Evolutionary conservation across 2,797 vertebrate species (phyloP).

Genomic region (Otolemur crassicaudatus): DNA sequence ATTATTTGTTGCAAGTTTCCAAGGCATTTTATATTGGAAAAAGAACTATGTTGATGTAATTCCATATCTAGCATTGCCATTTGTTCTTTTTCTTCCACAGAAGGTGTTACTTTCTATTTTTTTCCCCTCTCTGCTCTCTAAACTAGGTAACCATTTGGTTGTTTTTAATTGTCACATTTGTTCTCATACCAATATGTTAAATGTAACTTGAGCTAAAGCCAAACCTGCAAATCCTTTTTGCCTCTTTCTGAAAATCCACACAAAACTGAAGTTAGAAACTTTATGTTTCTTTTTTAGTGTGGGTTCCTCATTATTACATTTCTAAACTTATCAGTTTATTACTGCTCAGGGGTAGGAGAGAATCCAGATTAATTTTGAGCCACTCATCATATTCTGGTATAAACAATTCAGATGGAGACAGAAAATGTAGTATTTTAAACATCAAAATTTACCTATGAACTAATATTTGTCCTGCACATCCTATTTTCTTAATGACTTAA

Average conservation of each 20-base stretch:
- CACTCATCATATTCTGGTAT: conserved; percentile 13
- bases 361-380: not conserved
- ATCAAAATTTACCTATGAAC: conserved; percentile 11
- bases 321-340: conserved; percentile 39
- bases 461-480: conserved; percentile 8
- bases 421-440: not conserved
- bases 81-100: conserved; percentile 74
- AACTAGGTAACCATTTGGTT: conserved; percentile 77
- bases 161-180: conserved; percentile 77
- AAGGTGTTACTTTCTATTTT: conserved; percentile 78
- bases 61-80: conserved; percentile 65
- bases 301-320: conserved; percentile 43
- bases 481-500: conserved; percentile 18
- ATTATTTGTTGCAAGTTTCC: conserved; percentile 56
- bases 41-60: conserved; percentile 56
- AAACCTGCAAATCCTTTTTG: conserved; percentile 57
- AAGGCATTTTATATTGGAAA: conserved; percentile 64
- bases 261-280: conserved; percentile 46
- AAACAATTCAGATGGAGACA: not conserved
- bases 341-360: not conserved
- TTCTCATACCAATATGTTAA: conserved; percentile 71
- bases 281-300: conserved; percentile 49
- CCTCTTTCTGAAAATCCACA: conserved; percentile 61
- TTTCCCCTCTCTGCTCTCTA: conserved; percentile 69
- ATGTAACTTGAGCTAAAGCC: conserved; percentile 69